Conservation (phyloP, 30 jellyfish, hydroid and myxozoan species). For the Euphysa ruthae region DNA sequence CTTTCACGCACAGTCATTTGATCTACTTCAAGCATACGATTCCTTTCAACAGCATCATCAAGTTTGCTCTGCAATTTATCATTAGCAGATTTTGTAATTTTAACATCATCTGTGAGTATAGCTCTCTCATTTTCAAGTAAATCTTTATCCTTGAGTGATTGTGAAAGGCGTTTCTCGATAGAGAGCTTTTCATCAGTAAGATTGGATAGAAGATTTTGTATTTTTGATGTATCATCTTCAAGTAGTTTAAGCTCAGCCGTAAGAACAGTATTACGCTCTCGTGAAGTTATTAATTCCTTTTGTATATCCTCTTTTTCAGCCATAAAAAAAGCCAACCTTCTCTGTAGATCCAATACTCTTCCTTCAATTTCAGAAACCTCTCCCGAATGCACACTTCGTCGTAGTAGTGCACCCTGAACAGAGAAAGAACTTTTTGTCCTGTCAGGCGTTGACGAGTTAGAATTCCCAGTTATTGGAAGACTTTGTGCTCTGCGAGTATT, state of each 20-base stretch:
- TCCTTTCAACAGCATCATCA: constrained; percentile 62
- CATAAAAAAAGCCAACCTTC: constrained; percentile 94
- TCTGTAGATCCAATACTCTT: constrained; percentile 78
- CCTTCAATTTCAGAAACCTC: constrained; percentile 93
- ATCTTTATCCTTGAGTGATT: constrained; percentile 38
- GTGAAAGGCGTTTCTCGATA: constrained; percentile 39
- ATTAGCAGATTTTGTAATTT: constrained; percentile 46
- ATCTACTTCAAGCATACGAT: constrained; percentile 71
- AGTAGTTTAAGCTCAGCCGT: constrained; percentile 65
- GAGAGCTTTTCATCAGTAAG: constrained; percentile 54
- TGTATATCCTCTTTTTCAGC: constrained; percentile 98
- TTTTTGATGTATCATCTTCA: constrained; percentile 84
- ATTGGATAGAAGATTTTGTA: constrained; percentile 56
- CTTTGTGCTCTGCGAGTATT: constrained; percentile 36
- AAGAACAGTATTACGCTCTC: constrained; percentile 70
- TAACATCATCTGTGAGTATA: constrained; percentile 55
- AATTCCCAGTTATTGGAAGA: constrained; percentile 43
- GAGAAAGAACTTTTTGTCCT: constrained; percentile 28
- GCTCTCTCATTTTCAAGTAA: constrained; percentile 66
- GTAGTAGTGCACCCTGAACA: constrained; percentile 27
- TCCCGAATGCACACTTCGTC: constrained; percentile 73
- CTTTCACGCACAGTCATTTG: constrained; percentile 47
- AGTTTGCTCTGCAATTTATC: constrained; percentile 57
- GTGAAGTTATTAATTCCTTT: constrained; percentile 71
- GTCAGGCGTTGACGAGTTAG: constrained; percentile 37